Conservation (phyloP, 2,113 vertebrate genomes). For the Gambusia affinis region DNA sequence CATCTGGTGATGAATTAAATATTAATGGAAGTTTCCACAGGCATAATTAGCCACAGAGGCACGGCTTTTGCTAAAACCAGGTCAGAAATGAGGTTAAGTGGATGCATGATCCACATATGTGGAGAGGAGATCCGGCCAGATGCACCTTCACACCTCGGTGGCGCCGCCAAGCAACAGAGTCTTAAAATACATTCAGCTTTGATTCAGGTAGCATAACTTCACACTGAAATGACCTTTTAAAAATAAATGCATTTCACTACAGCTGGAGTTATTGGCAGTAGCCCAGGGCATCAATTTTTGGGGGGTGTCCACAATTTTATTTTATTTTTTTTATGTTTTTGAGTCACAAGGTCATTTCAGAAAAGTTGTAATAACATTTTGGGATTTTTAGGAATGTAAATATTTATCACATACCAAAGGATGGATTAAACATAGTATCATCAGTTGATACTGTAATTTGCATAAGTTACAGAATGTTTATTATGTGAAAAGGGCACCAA, state of each 20-base stretch:
- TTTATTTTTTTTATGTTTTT: too few species aligned
- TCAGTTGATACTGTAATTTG: too few species aligned
- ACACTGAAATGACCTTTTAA: background rate
- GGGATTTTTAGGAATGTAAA: too few species aligned
- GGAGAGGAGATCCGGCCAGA: conserved; percentile 39
- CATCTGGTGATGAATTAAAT: conserved; percentile 78
- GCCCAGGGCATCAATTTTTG: too few species aligned
- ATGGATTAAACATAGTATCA: too few species aligned
- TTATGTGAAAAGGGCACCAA: too few species aligned
- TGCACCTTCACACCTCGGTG: conserved; percentile 42
- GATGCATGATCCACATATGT: conserved; percentile 66
- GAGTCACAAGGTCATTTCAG: too few species aligned
- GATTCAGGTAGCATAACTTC: background rate
- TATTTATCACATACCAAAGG: too few species aligned
- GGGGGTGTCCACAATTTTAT: too few species aligned
- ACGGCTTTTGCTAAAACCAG: conserved; percentile 71
- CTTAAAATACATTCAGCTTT: background rate
- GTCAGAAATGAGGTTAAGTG: conserved; percentile 75
- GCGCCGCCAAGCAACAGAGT: background rate
- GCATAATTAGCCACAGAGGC: conserved; percentile 69
- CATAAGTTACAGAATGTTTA: too few species aligned
- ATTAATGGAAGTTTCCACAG: conserved; percentile 69
- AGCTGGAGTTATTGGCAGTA: background rate
- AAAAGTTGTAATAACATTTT: too few species aligned
- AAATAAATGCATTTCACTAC: background rate